phyloP scores from a whole-genome alignment of 2,113 vertebrate species.

The Chelonoidis abingdonii region DNA sequence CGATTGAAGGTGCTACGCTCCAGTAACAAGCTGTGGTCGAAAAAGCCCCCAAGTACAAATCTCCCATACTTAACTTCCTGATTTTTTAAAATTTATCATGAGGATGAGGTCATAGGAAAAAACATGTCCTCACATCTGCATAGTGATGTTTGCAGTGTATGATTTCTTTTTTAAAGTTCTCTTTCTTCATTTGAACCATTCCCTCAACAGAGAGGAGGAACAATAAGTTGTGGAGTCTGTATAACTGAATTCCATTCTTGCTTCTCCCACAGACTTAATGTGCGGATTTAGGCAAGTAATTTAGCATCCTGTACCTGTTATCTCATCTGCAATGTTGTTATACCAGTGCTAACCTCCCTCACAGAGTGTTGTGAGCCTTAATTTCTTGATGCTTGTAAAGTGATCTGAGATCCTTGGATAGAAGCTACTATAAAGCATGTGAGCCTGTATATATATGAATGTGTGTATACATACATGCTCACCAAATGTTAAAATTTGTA shows the following conservation, averaged over 20 bases:
- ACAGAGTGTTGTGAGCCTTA: background rate
- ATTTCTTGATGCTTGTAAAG: background rate
- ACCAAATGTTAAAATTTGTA: background rate
- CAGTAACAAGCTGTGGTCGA: background rate
- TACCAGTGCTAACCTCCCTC: rapidly evolving
- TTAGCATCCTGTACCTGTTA: background rate
- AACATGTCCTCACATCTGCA: background rate
- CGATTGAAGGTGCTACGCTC: background rate
- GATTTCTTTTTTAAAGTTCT: background rate
- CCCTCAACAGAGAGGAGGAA: background rate
- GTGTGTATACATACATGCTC: rapidly evolving
- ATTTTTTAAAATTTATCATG: background rate
- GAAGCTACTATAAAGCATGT: rapidly evolving
- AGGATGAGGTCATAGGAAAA: background rate
- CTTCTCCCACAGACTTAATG: background rate
- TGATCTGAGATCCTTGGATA: background rate
- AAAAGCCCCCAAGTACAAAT: rapidly evolving
- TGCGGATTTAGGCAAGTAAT: background rate
- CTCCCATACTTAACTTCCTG: background rate
- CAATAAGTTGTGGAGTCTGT: rapidly evolving
- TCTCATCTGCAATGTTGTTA: rapidly evolving
- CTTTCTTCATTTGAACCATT: background rate
- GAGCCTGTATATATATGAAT: background rate
- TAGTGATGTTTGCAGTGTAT: background rate
- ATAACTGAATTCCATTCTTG: background rate